Evolutionary conservation across 2,888 invertebrate species (phyloP).

Genomic region (Lampropteryx suffumata): DNA sequence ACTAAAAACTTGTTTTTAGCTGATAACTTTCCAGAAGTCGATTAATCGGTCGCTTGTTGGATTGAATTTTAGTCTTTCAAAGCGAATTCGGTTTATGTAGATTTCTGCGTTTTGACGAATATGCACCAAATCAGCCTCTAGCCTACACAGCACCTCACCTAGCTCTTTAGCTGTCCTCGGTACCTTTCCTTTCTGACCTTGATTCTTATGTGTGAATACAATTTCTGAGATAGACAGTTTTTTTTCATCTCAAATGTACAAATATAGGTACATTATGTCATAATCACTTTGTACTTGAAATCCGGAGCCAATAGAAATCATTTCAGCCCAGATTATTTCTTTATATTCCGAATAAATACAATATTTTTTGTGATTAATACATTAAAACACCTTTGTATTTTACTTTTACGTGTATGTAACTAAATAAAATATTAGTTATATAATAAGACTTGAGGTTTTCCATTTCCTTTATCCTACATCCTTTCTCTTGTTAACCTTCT

Average conservation of each 20-base stretch:
- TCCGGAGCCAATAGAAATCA: too few species aligned
- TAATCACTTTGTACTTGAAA: too few species aligned
- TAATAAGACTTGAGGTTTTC: constrained; percentile 2
- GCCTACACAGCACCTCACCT: constrained; percentile 25
- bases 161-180: constrained; percentile 22
- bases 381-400: too few species aligned
- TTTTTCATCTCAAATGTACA: neutral
- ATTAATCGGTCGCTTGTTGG: too few species aligned
- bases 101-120: constrained; percentile 10
- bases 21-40: too few species aligned
- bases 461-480: constrained; percentile 15
- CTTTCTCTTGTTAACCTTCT: constrained; percentile 35
- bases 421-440: neutral
- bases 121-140: constrained; percentile 16
- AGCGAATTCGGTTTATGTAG: neutral
- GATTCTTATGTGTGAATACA: constrained; percentile 10
- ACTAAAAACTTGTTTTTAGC: too few species aligned
- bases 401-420: neutral
- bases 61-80: too few species aligned
- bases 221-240: neutral
- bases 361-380: too few species aligned
- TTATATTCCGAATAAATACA: too few species aligned
- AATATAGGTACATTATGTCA: too few species aligned
- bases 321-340: too few species aligned
- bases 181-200: constrained; percentile 20